Conservation (phyloP, 2,888 invertebrate species). For the Hypolimnas misippus region DNA sequence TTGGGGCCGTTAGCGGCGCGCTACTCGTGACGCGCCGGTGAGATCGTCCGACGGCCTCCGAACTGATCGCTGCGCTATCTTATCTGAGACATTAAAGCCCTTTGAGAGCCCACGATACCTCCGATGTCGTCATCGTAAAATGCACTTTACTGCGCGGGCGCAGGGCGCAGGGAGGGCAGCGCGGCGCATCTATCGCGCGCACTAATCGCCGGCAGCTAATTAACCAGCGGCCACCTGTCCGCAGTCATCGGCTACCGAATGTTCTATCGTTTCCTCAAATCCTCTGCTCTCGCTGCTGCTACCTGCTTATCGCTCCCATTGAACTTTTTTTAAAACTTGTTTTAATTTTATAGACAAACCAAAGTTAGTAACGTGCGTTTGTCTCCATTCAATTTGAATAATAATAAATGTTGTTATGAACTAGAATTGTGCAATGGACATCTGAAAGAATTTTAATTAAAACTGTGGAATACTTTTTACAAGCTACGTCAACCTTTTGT, state of each 20-base stretch:
- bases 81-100: constrained; percentile 61
- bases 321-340: neutral
- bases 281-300: constrained; percentile 24
- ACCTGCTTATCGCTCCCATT: constrained; percentile 17
- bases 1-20: constrained; percentile 14
- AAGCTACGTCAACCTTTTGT: no score
- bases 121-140: neutral
- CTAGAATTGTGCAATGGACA: no score
- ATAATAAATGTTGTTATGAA: no score
- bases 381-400: no score
- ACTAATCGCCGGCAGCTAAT: constrained; percentile 34
- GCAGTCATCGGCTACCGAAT: constrained; percentile 30
- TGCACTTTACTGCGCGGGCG: neutral
- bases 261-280: constrained; percentile 34
- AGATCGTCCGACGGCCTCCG: constrained; percentile 25
- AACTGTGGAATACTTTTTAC: no score
- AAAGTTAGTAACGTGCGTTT: neutral
- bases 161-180: neutral
- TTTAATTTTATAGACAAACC: neutral
- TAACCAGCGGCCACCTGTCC: constrained; percentile 34
- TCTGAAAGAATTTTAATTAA: no score
- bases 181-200: neutral
- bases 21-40: constrained; percentile 17
- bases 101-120: constrained; percentile 47
- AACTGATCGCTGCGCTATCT: constrained; percentile 52